These are phyloP conservation scores for Strix uralensis DNA, from an alignment of 2,113 vertebrate species.

Conservation along the genomic window DNA sequence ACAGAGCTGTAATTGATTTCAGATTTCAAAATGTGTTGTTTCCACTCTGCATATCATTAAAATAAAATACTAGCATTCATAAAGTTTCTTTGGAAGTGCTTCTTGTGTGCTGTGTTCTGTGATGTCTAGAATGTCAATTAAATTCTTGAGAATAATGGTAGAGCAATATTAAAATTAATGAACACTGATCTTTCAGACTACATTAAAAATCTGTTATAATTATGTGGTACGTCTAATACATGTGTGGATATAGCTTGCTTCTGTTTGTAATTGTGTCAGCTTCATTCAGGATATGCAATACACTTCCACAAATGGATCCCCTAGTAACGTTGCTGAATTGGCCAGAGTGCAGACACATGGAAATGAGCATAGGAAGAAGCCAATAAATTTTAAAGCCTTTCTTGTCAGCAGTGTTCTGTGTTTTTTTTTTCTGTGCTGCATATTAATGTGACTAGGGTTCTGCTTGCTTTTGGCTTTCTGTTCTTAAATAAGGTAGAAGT, in stretches of 20 bases:
- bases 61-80: constrained; percentile 57
- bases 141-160: constrained; percentile 13
- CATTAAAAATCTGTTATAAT: background rate
- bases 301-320: background rate
- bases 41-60: constrained; percentile 63
- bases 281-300: background rate
- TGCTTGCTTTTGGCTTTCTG: background rate
- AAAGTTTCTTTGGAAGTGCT: constrained; percentile 44
- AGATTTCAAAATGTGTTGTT: constrained; percentile 66
- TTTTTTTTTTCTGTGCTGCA: background rate
- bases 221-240: background rate
- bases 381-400: background rate
- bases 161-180: background rate
- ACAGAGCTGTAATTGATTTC: constrained; percentile 60
- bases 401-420: background rate
- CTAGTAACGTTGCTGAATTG: background rate
- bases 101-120: background rate
- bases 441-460: background rate
- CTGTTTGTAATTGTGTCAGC: constrained; percentile 6
- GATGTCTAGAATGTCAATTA: background rate
- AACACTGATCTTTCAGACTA: background rate
- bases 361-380: background rate
- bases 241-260: background rate
- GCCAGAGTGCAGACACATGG: background rate
- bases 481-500: background rate